Conservation (phyloP, 1,140 invertebrate genomes). For the Cotesia typhae region DNA sequence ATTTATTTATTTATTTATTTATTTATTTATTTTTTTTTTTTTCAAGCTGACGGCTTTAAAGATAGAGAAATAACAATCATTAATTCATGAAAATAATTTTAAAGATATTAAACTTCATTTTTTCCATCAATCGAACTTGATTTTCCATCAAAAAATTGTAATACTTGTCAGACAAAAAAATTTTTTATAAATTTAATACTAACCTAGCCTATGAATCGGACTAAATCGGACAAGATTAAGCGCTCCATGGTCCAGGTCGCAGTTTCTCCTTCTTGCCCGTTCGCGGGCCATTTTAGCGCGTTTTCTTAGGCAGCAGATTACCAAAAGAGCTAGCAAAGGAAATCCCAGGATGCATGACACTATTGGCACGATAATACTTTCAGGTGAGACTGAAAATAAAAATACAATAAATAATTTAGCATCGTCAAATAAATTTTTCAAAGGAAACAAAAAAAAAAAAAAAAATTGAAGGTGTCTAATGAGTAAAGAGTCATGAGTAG, state of each 20-base stretch:
- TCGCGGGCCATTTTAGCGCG: constrained; percentile 83
- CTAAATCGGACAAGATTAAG: constrained; percentile 82
- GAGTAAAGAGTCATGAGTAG: constrained; percentile 8
- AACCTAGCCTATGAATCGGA: constrained; percentile 76
- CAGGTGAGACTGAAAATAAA: constrained; percentile 81
- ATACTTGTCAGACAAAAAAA: no score
- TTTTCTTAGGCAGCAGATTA: constrained; percentile 85
- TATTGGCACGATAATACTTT: constrained; percentile 87
- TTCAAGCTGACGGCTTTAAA: no score
- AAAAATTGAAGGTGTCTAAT: background rate
- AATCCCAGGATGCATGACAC: constrained; percentile 90
- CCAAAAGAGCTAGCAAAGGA: constrained; percentile 81
- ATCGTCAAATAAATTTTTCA: background rate
- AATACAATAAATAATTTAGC: constrained; percentile 26
- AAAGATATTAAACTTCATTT: no score
- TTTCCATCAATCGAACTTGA: no score
- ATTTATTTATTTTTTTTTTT: no score
- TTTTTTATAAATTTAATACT: constrained; percentile 32
- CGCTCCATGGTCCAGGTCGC: constrained; percentile 80
- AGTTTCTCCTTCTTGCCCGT: constrained; percentile 78
- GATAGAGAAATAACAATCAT: no score
- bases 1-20: no score
- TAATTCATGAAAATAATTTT: no score
- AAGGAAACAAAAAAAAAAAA: no score
- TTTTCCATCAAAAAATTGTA: no score